These are phyloP conservation scores for Steinernema feltiae DNA, from an alignment of 1,140 invertebrate genomes.

Conservation along the genomic window DNA sequence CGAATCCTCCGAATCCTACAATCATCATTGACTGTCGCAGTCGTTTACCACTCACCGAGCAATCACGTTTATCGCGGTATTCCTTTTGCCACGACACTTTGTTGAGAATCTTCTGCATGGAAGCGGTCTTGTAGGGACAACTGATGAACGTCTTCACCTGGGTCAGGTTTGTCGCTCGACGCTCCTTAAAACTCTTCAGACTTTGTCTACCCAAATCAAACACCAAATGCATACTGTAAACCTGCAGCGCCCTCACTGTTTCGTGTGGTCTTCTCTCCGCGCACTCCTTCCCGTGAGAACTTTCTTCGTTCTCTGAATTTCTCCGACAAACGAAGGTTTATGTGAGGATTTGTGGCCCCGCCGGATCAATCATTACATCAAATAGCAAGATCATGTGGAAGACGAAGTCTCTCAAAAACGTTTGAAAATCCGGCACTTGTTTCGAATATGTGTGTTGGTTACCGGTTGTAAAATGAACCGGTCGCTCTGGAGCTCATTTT, in stretches of 20 bases:
- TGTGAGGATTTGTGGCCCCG: no score
- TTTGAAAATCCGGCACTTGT: no score
- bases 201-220: not conserved
- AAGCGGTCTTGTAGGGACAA: slow-evolving; percentile 1
- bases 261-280: not conserved
- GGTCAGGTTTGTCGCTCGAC: not conserved
- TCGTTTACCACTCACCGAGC: no score
- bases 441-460: no score
- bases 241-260: not conserved
- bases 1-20: no score
- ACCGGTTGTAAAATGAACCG: no score
- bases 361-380: no score
- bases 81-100: slow-evolving; percentile 12
- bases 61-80: not conserved
- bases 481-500: no score
- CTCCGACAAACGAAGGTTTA: not conserved
- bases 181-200: slow-evolving; percentile 3
- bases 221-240: not conserved
- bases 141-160: slow-evolving; percentile 26
- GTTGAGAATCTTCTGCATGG: slow-evolving; percentile 17
- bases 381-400: not conserved
- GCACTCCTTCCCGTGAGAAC: not conserved
- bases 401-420: no score
- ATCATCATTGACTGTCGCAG: no score
- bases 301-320: not conserved